Percentiles rank a stretch among this genome's conserved stretches.
phyloP scores from a whole-genome alignment of 2,113 vertebrate species.

The Ivindomyrus marchei region DNA sequence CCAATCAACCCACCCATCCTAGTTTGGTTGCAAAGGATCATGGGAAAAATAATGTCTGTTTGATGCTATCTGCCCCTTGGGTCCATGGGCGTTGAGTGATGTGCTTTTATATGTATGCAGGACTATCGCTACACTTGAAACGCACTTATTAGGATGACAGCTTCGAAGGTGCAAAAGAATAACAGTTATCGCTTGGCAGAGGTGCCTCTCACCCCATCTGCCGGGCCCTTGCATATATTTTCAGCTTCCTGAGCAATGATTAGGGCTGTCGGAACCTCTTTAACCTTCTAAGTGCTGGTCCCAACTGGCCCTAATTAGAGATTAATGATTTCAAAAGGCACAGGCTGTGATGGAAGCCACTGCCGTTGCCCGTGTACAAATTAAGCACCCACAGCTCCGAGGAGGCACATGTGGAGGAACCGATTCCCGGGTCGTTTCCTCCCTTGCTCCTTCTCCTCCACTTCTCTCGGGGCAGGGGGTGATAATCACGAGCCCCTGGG shows the following conservation, averaged over 20 bases:
- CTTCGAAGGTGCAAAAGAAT: constrained; percentile 93
- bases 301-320: constrained; percentile 95
- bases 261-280: constrained; percentile 94
- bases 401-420: constrained; percentile 37
- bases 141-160: constrained; percentile 92
- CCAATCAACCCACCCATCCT: constrained; percentile 17
- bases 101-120: constrained; percentile 84
- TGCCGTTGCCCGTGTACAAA: constrained; percentile 90
- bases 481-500: neutral
- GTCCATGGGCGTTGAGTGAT: constrained; percentile 77
- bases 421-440: neutral
- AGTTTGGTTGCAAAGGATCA: constrained; percentile 21
- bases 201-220: constrained; percentile 85
- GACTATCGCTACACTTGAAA: constrained; percentile 94
- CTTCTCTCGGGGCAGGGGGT: neutral
- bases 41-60: constrained; percentile 82
- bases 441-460: neutral
- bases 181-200: constrained; percentile 94
- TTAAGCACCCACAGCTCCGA: constrained; percentile 87
- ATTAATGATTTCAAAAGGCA: constrained; percentile 94
- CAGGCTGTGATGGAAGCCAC: constrained; percentile 88
- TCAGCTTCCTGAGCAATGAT: constrained; percentile 95
- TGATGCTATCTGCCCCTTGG: constrained; percentile 71
- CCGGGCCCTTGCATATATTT: constrained; percentile 93
- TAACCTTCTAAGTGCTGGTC: constrained; percentile 96